Evolutionary conservation across 92 coral and sea anemone species (phyloP), one percentile per base, ranked within the genome.

Genomic region (Epizoanthus rinbou): DNA sequence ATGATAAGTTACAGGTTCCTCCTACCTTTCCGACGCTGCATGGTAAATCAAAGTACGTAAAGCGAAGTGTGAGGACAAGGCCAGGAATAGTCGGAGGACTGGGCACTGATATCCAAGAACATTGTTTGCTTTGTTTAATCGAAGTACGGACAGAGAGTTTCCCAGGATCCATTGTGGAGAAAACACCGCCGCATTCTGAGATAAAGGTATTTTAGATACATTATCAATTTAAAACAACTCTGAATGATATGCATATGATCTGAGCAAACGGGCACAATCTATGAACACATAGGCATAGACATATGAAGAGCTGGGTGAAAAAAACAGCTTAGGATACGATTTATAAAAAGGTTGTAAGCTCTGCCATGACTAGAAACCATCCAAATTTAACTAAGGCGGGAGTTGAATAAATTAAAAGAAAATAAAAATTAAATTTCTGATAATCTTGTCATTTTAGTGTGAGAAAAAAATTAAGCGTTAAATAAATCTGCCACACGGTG

Each of bases 71-170:
- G 65, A 89, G 80, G 19, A 89, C 52, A 63, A 86, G 64, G 25
- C 90, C 93, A 1, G 81, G 85, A 5, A 83, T 62, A 37, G 73
- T 62, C 5, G 88, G 76, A 18, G 86, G 79, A 39, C 81, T 85
- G 39, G 94, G 97, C 24, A 59, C 80, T n/a, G 95, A 88, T 24
- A 93, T n/a, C 93, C 92, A 93, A 4, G 83, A 43, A 35, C 97
- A 93, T n/a, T 82, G 57, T 37, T 76, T 91, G 1, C 62, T 63
- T 57, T 73, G 84, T 10, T 31, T 70, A 13, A 39, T 21, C 14
- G 89, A 69, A n/a, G 93, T 94, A 33, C 95, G 91, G 16, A 89
- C 74, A 0, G 72, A 25, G 74, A 93, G 75, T 22, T 84, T 75
- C 6, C 91, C 93, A 19, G 88, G 89, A 31, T 80, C 74, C 63